Evolutionary conservation across 2,797 vertebrate species (phyloP), one percentile per base, ranked within the genome.

Genomic region (Perodicticus potto): DNA sequence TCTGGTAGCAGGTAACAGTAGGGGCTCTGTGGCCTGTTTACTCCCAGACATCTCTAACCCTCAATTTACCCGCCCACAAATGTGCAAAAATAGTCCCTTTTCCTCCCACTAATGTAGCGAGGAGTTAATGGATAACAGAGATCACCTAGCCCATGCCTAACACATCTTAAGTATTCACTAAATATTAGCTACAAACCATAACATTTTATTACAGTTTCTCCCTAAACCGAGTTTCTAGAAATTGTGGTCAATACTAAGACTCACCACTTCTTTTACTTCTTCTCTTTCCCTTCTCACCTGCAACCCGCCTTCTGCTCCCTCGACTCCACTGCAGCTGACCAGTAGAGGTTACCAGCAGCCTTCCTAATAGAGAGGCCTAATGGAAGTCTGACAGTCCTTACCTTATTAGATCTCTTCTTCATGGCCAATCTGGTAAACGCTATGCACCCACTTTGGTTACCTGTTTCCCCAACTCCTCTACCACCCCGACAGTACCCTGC

Each of bases 361-460:
- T n/a, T n/a, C 13, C 55, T 57, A 57, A 32, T 0, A 11, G 34
- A 82, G 40, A 82, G 55, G 12, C 3, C 0, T 1, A 0, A 25
- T 11, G 1, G 45, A 84, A 53, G 11, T 40, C 16, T 78, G 25
- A 25, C 11, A 12, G 23, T n/a, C 93, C 73, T 43, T 12, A 29
- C 5, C 34, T 43, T 32, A 49, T 29, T 32, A 83, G 34, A 63
- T 20, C 53, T 73, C 78, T 53, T 49, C 73, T 3, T 0, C 29
- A 73, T 23, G 78, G 45, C 49, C 77, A 57, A 16, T 9, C 11
- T 34, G 16, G 40, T 40, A 63, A 82, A 59, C 1, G 12, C 45
- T 9, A 32, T 0, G 0, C 4, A 19, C 29, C n/a, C 14, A 16
- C n/a, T 40, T 14, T 23, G 40, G 27, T 1, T 5, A 43, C 12